Evolutionary conservation across 2,888 invertebrate species (phyloP), one percentile per base, ranked within the genome.

Genomic region (Cacoxenus indagator): DNA sequence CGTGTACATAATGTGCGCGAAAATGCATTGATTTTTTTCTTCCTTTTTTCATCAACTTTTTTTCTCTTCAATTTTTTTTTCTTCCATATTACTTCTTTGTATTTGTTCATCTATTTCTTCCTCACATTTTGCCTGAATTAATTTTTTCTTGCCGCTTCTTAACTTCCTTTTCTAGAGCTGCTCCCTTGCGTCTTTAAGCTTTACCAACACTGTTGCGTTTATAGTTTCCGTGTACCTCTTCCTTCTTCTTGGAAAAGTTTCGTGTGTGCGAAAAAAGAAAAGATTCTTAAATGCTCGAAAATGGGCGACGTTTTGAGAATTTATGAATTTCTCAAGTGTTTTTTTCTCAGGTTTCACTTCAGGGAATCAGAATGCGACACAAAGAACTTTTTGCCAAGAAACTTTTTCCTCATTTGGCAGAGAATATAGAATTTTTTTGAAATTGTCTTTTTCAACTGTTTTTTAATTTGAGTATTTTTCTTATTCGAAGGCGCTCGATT

Each of bases 1-100:
- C 57, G 57, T 62, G 76, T 75, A 78, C 73, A 81, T 81, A 82
- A 81, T 82, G 82, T 81, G 74, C 74, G 76, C 77, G 78, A 75
- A 74, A 83, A 81, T 79, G 82, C 83, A 83, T 83, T 82, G 83
- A 82, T 82, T 82, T 83, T 82, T 81, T 78, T 71, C 65, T 64
- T 43, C 9, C 64, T 37, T 59, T 61, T 64, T 66, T 45, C 48
- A 61, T 19, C 68, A 27, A 61, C 48, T 61, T 14, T 54, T 62
- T 51, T 14, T 14, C 29, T 17, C 37, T 72, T 68, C 57, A 57
- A 66, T 72, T 73, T 69, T 69, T 3, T 64, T 51, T 55, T 48
- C 48, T 19, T 14, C 11, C n/a, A n/a, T n/a, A n/a, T n/a, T n/a
- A n/a, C n/a, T n/a, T n/a, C n/a, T n/a, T n/a, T n/a, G n/a, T n/a